Evolutionary conservation across 1,140 invertebrate genomes (phyloP).

Genomic region (Varroa destructor): DNA sequence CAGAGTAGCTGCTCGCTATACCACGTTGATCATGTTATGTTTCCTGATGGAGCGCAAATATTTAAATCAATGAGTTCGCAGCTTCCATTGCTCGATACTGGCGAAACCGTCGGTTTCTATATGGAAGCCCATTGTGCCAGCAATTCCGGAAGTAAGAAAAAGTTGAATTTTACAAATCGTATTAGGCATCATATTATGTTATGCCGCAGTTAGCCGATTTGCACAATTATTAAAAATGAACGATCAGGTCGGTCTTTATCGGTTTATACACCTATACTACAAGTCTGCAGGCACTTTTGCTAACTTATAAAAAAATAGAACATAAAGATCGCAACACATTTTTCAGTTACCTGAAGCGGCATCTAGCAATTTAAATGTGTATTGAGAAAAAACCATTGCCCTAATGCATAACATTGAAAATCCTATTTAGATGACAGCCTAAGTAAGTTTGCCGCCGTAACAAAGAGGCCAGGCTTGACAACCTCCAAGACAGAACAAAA

Average conservation of each 20-base stretch:
- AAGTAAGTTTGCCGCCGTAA: constrained; percentile 2
- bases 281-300: too few species aligned
- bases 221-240: not conserved
- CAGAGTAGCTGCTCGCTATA: constrained; percentile 67
- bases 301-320: too few species aligned
- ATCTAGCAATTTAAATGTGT: too few species aligned
- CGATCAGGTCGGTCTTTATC: too few species aligned
- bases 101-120: constrained; percentile 71
- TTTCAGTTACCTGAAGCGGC: too few species aligned
- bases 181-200: not conserved
- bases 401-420: too few species aligned
- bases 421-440: constrained; percentile 2
- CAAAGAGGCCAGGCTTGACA: not conserved
- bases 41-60: constrained; percentile 76
- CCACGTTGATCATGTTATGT: constrained; percentile 76
- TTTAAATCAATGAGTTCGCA: constrained; percentile 70
- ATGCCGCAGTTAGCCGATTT: not conserved
- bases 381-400: too few species aligned
- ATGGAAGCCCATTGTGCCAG: constrained; percentile 64
- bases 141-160: constrained; percentile 2
- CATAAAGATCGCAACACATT: too few species aligned
- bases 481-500: constrained; percentile 16
- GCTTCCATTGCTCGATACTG: constrained; percentile 74
- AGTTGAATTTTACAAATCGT: not conserved
- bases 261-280: too few species aligned